Conservation (phyloP, 37 sponge, comb jelly and placozoan species). For the Diacarnus erythraeanus region DNA sequence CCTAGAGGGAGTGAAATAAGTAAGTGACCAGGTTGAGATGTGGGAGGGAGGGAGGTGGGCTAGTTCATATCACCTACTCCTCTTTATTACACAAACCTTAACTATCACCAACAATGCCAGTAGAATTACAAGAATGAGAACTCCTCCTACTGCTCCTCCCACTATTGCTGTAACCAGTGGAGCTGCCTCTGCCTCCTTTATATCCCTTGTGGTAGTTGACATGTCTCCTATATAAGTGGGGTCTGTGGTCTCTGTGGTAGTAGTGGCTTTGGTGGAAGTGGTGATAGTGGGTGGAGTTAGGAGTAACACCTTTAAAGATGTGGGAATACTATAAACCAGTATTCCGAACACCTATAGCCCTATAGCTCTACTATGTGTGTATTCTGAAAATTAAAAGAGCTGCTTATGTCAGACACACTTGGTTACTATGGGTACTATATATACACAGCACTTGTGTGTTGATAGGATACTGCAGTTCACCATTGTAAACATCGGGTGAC, state of each 20-base stretch:
- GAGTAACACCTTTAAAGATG: too few relatives aligned
- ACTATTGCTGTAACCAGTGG: background rate
- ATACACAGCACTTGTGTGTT: slow-evolving; percentile 8
- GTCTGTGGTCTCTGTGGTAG: background rate
- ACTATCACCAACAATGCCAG: background rate
- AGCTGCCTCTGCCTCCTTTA: background rate
- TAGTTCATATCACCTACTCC: background rate
- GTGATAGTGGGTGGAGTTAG: background rate
- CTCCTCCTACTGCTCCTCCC: background rate
- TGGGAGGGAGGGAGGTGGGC: too few relatives aligned
- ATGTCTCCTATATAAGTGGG: background rate
- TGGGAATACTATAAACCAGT: too few relatives aligned
- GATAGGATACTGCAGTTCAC: slow-evolving; percentile 11
- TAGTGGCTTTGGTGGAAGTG: too few relatives aligned
- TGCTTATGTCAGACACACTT: slow-evolving; percentile 19
- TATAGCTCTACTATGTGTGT: too few relatives aligned
- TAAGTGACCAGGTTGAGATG: too few relatives aligned
- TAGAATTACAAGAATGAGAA: background rate
- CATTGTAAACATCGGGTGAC: background rate
- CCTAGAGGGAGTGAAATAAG: too few relatives aligned
- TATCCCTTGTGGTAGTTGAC: background rate
- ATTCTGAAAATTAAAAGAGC: too few relatives aligned
- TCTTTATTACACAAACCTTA: background rate
- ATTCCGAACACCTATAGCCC: too few relatives aligned
- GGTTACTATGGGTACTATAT: slow-evolving; percentile 6